Base-by-base conservation (phyloP, 2,797 vertebrate species). In the Muscicapa striata region DNA sequence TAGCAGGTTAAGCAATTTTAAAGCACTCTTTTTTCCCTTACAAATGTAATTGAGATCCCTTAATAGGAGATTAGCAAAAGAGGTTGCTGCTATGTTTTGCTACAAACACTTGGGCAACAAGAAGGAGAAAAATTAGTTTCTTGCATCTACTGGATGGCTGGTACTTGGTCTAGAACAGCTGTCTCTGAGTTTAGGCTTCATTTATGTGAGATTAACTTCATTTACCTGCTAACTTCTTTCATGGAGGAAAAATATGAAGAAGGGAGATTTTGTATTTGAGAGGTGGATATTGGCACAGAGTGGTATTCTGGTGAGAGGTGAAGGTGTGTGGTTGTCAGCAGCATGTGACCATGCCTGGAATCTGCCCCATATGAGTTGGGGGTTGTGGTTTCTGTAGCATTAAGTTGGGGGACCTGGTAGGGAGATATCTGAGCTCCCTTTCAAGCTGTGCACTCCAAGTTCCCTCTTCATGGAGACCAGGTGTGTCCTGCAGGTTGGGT, bases 1-100 rank as follows among this genome's bases (percentile, higher is more conserved):
- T 83, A 83, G 61, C 83, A 70, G 87, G 82, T 91, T 94, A 96
- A 92, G 83, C 34, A 52, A 63, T 61, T 73, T 69, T 45, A 67
- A 84, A 92, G 6, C n/a, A 49, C 48, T 63, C 5, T 46, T n/a
- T 51, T 67, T 49, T 13, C 1, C 6, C 27, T 16, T n/a, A 23
- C 13, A 61, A 38, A 36, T 52, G 13, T 57, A 80, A 70, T 57
- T 85, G 72, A 91, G 64, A 80, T 40, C 34, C 8, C 23, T 58
- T 75, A 78, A 36, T 24, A 73, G 36, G 24, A 0, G 1, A 79
- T 81, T 62, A 90, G 36, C 76, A 78, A 55, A 83, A 83, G 46
- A 51, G n/a, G 43, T 58, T 81, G 43, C 54, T 78, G 61, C n/a
- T 70, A 24, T 78, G 22, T 79, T 84, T 59, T 83, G 5, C 61